Evolutionary conservation across 2,797 vertebrate genomes (phyloP), one percentile per base, ranked within the genome.

Genomic region (Hoplostethus mediterraneus): DNA sequence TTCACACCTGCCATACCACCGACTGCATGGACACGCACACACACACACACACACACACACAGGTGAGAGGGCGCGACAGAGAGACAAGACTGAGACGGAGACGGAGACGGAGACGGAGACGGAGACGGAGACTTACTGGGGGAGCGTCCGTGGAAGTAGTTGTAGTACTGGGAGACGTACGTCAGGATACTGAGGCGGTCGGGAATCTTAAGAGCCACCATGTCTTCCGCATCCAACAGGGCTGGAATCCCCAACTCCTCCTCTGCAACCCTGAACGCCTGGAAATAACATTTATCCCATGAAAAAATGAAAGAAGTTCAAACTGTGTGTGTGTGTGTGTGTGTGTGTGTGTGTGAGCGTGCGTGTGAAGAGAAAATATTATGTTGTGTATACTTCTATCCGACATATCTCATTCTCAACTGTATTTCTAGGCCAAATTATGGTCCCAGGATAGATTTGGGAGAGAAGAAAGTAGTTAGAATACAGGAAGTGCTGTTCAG

Each of bases 81-180:
- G 33, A 8, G 33, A 36, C 6, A 36, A n/a, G 33, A 36, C 5
- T 10, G 7, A 63, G 1, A 25, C 11, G 6, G 2, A 57, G 65
- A 38, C 67, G 9, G 36, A 0, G 12, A 51, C 30, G 3, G 25
- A 14, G 16, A 57, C 2, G 4, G 0, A 2, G 6, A 36, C n/a
- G 49, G 6, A 63, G 25, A 16, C 2, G 0, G 38, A 61, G 67
- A 95, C 98, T 97, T 93, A 99, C 98, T 98, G 0, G 98, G 97
- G 65, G 96, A 96, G 6, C 97, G 96, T 31, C 97, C 97, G 0
- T 98, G 97, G 92, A 99, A 99, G 88, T 96, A 98, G 89, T 99
- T 99, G 82, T 99, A 98, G 84, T 99, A 99, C 87, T 99, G 98
- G 0, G 98, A 99, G 73, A 99, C 97, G 0, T 99, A 99, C 10